phyloP scores from a whole-genome alignment of 2,888 invertebrate species.

The Tetranychus piercei region DNA sequence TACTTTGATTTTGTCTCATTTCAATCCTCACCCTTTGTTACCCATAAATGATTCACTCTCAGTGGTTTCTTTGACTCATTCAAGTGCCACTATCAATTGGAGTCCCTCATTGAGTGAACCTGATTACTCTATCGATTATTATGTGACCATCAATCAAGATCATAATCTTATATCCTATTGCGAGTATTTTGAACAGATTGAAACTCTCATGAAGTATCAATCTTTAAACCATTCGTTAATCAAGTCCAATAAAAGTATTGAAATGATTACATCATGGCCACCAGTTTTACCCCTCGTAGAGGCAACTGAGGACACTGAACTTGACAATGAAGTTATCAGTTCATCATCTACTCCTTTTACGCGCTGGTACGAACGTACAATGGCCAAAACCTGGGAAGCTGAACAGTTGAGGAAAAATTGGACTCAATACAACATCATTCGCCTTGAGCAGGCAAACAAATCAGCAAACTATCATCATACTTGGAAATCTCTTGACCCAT shows the following conservation, averaged over 20 bases:
- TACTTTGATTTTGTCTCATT: background rate
- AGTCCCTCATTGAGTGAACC: constrained; percentile 26
- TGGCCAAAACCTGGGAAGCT: background rate
- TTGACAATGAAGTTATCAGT: background rate
- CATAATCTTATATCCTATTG: background rate
- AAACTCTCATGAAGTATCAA: background rate
- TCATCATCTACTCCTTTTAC: background rate
- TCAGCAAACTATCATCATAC: background rate
- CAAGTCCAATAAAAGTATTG: background rate
- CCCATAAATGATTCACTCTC: background rate
- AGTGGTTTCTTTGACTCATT: background rate
- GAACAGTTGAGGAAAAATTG: background rate
- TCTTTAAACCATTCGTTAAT: background rate
- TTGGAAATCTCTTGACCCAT: background rate
- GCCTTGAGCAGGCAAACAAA: background rate
- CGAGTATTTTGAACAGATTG: background rate
- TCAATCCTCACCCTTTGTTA: background rate
- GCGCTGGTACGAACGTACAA: background rate
- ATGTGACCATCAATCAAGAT: constrained; percentile 31
- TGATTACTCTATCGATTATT: constrained; percentile 33
- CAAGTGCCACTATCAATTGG: constrained; percentile 26
- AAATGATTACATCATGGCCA: no score
- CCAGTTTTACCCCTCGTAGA: no score
- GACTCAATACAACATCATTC: background rate
- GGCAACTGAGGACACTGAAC: background rate